phyloP scores from a whole-genome alignment of 2,797 vertebrate genomes.

The Hippoglossus hippoglossus region DNA sequence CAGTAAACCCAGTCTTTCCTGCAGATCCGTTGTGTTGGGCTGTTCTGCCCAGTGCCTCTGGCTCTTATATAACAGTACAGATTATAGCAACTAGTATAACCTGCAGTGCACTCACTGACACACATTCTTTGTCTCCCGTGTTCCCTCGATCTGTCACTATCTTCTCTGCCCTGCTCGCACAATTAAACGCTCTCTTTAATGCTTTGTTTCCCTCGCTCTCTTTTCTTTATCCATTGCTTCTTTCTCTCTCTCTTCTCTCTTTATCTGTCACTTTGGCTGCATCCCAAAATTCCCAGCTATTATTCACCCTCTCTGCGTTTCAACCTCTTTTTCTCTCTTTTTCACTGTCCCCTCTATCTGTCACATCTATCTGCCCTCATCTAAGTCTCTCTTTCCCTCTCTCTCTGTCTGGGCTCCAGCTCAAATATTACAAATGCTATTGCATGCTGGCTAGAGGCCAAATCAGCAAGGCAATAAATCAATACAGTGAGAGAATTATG shows the following conservation, averaged over 20 bases:
- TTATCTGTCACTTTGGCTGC: conserved; percentile 64
- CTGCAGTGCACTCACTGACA: conserved; percentile 58
- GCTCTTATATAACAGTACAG: conserved; percentile 66
- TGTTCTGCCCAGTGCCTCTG: conserved; percentile 38
- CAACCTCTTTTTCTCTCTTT: conserved; percentile 20
- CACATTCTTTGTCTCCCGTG: conserved; percentile 43
- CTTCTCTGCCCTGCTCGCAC: conserved; percentile 17
- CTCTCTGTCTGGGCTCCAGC: conserved; percentile 45
- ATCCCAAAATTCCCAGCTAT: conserved; percentile 48
- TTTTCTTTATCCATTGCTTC: conserved; percentile 47
- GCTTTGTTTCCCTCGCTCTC: conserved; percentile 61
- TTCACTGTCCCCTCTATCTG: conserved; percentile 39
- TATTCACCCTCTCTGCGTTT: conserved; percentile 27
- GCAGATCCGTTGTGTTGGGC: conserved; percentile 52
- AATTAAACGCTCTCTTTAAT: conserved; percentile 41
- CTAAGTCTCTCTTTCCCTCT: conserved; percentile 22
- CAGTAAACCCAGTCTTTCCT: conserved; percentile 52
- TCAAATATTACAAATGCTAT: conserved; percentile 71
- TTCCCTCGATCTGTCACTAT: conserved; percentile 35
- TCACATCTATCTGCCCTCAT: conserved; percentile 45
- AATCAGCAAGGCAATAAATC: conserved; percentile 75
- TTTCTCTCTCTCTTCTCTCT: conserved; percentile 38
- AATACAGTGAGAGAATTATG: conserved; percentile 75
- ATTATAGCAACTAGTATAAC: conserved; percentile 62
- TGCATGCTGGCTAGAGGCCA: conserved; percentile 69